phyloP scores from a whole-genome alignment of 2,113 vertebrate genomes.

The Hydrochoerus hydrochaeris region DNA sequence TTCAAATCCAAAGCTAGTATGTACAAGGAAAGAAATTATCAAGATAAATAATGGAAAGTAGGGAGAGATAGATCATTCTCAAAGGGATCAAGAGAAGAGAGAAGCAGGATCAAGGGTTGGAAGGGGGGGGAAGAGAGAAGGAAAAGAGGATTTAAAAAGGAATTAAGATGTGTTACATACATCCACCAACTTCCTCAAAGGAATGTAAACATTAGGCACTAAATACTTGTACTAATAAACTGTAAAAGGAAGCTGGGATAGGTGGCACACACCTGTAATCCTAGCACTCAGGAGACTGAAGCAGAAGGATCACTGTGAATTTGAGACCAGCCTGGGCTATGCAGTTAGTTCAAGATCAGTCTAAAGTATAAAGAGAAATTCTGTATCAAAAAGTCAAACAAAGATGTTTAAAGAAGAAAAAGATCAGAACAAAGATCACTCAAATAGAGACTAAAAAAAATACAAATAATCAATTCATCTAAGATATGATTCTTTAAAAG shows the following conservation, averaged over 20 bases:
- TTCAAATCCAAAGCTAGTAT: not conserved
- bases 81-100: not conserved
- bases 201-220: not conserved
- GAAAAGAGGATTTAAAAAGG: not conserved
- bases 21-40: not conserved
- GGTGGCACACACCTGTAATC: not conserved
- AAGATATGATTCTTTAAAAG: not conserved
- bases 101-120: not conserved
- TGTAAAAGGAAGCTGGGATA: not conserved
- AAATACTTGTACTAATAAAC: not conserved
- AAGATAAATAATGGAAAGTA: not conserved
- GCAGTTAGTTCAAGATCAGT: not conserved
- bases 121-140: not conserved
- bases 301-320: not conserved
- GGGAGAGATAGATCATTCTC: not conserved
- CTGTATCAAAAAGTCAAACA: not conserved
- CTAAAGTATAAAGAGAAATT: not conserved
- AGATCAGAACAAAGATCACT: not conserved
- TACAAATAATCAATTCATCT: not conserved
- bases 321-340: not conserved
- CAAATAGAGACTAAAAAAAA: not conserved
- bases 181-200: not conserved
- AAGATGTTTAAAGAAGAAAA: not conserved
- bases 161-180: not conserved
- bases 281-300: not conserved